Evolutionary conservation across 2,113 vertebrate genomes (phyloP).

Genomic region (Diphyllodes magnificus): DNA sequence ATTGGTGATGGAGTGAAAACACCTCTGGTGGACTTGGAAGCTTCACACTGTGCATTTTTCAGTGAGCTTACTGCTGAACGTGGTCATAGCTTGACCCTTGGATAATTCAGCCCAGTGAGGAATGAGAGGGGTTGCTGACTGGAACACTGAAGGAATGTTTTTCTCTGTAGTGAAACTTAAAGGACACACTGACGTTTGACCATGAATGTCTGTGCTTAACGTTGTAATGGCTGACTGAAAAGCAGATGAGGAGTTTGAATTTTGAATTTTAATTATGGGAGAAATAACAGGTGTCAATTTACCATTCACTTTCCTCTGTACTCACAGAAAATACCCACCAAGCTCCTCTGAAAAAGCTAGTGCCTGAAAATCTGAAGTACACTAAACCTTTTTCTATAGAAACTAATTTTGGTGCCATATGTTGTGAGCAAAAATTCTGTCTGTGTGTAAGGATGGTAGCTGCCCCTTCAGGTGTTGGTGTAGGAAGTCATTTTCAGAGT

Average conservation of each 20-base stretch:
- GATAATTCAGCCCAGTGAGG: background rate
- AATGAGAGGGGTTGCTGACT: background rate
- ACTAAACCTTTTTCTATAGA: background rate
- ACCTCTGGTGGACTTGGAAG: background rate
- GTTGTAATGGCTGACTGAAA: background rate
- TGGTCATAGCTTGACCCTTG: background rate
- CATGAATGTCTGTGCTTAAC: background rate
- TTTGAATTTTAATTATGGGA: background rate
- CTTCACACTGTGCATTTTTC: background rate
- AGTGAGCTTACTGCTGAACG: accelerated
- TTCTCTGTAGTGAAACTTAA: background rate
- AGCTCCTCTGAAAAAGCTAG: background rate
- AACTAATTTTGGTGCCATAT: background rate
- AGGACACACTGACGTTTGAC: background rate
- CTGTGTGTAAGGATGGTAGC: background rate
- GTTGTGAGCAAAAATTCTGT: background rate
- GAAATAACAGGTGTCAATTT: background rate
- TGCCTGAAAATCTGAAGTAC: background rate
- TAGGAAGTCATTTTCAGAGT: accelerated
- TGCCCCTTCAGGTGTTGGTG: background rate
- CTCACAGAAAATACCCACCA: background rate
- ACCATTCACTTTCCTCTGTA: background rate
- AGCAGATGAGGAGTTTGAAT: background rate
- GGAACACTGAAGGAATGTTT: background rate
- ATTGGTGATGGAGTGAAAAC: accelerated